A percentile compares a stretch with the other conserved stretches of the same genome.
Conservation (phyloP, 2,797 vertebrate species). For the Poecilia wingei region DNA sequence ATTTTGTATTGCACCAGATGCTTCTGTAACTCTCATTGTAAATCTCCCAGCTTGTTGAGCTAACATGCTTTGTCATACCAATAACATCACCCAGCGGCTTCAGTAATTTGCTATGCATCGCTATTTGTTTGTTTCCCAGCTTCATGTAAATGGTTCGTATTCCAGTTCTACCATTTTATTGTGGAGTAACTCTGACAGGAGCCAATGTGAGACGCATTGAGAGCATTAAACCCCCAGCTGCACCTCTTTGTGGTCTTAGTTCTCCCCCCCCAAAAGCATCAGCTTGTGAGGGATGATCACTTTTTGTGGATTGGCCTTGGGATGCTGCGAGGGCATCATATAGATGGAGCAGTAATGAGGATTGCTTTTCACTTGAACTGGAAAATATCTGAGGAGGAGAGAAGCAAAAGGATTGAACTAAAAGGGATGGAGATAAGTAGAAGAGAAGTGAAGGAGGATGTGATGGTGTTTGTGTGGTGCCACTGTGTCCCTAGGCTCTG, state of each 20-base stretch:
- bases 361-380: slow-evolving; percentile 53
- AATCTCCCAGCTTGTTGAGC: slow-evolving; percentile 29
- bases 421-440: slow-evolving; percentile 10
- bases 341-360: slow-evolving; percentile 58
- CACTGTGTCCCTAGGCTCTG: slow-evolving; percentile 47
- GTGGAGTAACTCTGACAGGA: slow-evolving; percentile 46
- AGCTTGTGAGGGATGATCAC: slow-evolving; percentile 54
- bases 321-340: slow-evolving; percentile 50
- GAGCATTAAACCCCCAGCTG: slow-evolving; percentile 40
- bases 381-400: slow-evolving; percentile 15
- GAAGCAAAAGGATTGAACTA: slow-evolving; percentile 13
- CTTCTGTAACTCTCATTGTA: slow-evolving; percentile 44
- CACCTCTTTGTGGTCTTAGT: slow-evolving; percentile 22
- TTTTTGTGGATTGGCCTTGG: slow-evolving; percentile 44
- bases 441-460: slow-evolving; percentile 39
- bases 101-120: slow-evolving; percentile 49
- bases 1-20: slow-evolving; percentile 29
- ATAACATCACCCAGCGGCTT: slow-evolving; percentile 51
- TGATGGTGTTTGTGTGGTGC: slow-evolving; percentile 50
- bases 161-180: slow-evolving; percentile 52
- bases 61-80: slow-evolving; percentile 59
- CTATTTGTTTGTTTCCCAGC: slow-evolving; percentile 49
- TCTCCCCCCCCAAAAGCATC: slow-evolving; percentile 17
- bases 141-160: slow-evolving; percentile 43
- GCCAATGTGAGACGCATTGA: slow-evolving; percentile 56